Evolutionary conservation across 1,140 invertebrate species (phyloP), one percentile per base, ranked within the genome.

Genomic region (Conus ventricosus): DNA sequence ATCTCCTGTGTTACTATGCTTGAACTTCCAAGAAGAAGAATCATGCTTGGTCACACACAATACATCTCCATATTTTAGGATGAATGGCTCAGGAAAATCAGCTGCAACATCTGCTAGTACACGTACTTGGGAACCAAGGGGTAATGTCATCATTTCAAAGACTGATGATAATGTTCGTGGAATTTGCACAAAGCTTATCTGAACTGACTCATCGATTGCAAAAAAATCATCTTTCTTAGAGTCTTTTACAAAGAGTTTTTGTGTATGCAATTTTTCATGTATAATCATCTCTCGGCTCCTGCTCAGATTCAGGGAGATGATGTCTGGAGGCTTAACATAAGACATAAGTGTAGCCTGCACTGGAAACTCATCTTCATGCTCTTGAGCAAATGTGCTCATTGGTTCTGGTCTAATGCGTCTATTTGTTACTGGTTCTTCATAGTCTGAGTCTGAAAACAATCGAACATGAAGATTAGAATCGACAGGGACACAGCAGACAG

Each of bases 41-140:
- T 87, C 86, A 23, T 90, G 87, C 25, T 88, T 83, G 2, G 81
- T 87, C 13, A 91, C 60, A 20, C 86, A 20, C 8, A 93, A 39
- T 25, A 91, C 82, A 88, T 92, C 91, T 0, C 92, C 92, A 76
- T 87, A 89, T 83, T 87, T 89, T 57, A 93, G 86, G 27, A 88
- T 91, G 67, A 92, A 91, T 20, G 91, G 92, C 87, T 90, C 89
- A 15, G 92, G 92, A 88, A 91, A 91, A 84, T 93, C 92, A 3
- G 90, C 89, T 25, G 89, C 90, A 39, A 93, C 88, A 76, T 92
- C 91, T 81, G 91, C 91, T 39, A 91, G 78, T 2, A 93, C 89
- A 87, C 88, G 90, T 15, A 93, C 85, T 57, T 89, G 84, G 71
- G 89, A 87, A 51, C 89, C 89, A 4, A 88, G 23, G 39, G 88